Conservation (phyloP, 2,797 vertebrate genomes). For the Salmo trutta region DNA sequence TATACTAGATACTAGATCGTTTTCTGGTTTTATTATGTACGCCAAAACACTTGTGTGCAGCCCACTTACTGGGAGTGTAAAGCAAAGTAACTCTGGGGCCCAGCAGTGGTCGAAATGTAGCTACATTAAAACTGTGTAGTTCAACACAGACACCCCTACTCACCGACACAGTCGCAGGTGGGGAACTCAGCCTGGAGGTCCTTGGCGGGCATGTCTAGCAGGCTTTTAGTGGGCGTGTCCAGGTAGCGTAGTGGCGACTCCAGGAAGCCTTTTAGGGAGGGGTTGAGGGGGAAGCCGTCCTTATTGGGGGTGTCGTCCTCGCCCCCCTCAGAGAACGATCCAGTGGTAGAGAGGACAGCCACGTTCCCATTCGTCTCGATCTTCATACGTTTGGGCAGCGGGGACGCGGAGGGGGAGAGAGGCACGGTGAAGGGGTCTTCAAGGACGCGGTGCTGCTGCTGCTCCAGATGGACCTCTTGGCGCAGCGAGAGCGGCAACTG, state of each 20-base stretch:
- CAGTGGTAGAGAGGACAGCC: constrained; percentile 92
- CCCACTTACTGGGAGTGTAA: background rate
- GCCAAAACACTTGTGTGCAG: too few species aligned
- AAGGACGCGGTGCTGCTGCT: constrained; percentile 55
- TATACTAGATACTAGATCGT: background rate
- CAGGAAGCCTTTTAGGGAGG: constrained; percentile 91
- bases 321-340: constrained; percentile 77
- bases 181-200: constrained; percentile 89
- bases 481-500: constrained; percentile 26
- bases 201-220: constrained; percentile 92
- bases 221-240: constrained; percentile 91
- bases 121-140: background rate
- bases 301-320: constrained; percentile 88
- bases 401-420: constrained; percentile 49
- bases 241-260: constrained; percentile 95
- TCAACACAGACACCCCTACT: constrained; percentile 60
- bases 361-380: constrained; percentile 90
- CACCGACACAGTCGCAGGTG: constrained; percentile 92
- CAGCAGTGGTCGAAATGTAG: background rate
- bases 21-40: background rate
- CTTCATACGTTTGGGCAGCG: constrained; percentile 92
- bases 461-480: constrained; percentile 52
- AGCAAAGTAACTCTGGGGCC: too few species aligned
- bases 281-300: constrained; percentile 83
- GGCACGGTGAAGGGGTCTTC: constrained; percentile 77